Evolutionary conservation across 1,140 invertebrate genomes (phyloP).

Genomic region (Trissolcus basalis): DNA sequence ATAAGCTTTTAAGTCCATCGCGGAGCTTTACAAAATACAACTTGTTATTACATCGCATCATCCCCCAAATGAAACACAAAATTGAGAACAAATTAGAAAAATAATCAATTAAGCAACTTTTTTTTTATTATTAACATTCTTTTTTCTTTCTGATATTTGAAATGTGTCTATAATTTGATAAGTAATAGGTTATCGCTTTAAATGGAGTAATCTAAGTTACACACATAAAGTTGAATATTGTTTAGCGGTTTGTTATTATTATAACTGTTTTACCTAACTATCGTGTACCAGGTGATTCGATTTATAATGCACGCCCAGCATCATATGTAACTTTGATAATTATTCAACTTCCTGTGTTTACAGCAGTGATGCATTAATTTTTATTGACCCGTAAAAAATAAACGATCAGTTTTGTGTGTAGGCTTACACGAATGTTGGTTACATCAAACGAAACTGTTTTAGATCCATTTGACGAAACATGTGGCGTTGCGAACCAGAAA

Average conservation of each 20-base stretch:
- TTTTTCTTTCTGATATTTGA: too few species aligned
- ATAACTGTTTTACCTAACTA: conserved; percentile 15
- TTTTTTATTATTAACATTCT: too few species aligned
- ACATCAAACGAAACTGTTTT: too few species aligned
- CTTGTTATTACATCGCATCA: not conserved
- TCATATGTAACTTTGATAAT: conserved; percentile 14
- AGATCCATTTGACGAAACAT: too few species aligned
- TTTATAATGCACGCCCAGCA: not conserved
- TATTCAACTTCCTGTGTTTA: conserved; percentile 15
- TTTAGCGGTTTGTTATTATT: conserved; percentile 29
- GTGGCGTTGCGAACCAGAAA: too few species aligned
- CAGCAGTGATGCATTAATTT: conserved; percentile 12
- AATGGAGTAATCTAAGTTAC: conserved; percentile 21
- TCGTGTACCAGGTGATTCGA: conserved; percentile 5
- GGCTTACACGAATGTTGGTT: too few species aligned
- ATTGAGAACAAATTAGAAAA: too few species aligned
- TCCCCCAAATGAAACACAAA: too few species aligned
- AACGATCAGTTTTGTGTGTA: not conserved
- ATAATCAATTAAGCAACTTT: too few species aligned
- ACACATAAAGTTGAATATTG: conserved; percentile 2
- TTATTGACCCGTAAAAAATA: conserved; percentile 5
- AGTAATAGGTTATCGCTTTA: too few species aligned
- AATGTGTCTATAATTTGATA: too few species aligned
- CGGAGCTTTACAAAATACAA: not conserved
- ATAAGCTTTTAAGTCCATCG: not conserved